phyloP scores from a whole-genome alignment of 2,888 invertebrate species.

The Pandemis cinnamomeana region DNA sequence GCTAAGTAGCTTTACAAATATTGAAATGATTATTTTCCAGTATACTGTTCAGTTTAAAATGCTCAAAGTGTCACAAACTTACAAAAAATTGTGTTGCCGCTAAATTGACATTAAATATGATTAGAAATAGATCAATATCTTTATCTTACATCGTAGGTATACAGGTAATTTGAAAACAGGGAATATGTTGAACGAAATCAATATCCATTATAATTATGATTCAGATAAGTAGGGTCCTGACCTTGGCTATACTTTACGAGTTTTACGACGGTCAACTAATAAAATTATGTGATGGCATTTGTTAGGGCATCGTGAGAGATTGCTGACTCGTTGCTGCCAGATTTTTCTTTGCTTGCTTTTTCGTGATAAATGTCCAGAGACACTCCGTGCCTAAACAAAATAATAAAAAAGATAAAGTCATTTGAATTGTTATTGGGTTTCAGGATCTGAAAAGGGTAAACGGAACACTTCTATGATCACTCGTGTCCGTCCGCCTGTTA shows the following conservation, averaged over 20 bases:
- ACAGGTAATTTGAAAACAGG: neutral
- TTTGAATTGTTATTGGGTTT: neutral
- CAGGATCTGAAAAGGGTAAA: neutral
- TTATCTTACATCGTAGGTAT: too few relatives aligned
- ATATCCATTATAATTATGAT: constrained; percentile 37
- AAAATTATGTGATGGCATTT: constrained; percentile 71
- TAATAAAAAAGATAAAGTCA: neutral
- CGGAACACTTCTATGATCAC: too few relatives aligned
- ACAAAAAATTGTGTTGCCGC: too few relatives aligned
- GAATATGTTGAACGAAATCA: constrained; percentile 12
- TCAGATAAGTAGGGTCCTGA: constrained; percentile 21
- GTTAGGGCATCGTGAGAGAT: constrained; percentile 58
- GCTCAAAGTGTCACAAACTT: too few relatives aligned
- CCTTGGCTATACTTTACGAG: constrained; percentile 22
- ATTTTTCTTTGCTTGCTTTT: constrained; percentile 9
- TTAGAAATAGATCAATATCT: too few relatives aligned
- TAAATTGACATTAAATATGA: too few relatives aligned
- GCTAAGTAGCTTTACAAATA: too few relatives aligned
- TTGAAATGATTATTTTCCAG: too few relatives aligned
- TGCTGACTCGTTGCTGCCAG: neutral
- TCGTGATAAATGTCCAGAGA: neutral
- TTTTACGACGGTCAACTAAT: constrained; percentile 54
- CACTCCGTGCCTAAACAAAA: neutral
- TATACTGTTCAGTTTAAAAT: too few relatives aligned
- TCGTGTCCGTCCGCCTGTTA: too few relatives aligned